Evolutionary conservation across 2,888 invertebrate species (phyloP), one percentile per base, ranked within the genome.

Genomic region (Leucophenga maculata): DNA sequence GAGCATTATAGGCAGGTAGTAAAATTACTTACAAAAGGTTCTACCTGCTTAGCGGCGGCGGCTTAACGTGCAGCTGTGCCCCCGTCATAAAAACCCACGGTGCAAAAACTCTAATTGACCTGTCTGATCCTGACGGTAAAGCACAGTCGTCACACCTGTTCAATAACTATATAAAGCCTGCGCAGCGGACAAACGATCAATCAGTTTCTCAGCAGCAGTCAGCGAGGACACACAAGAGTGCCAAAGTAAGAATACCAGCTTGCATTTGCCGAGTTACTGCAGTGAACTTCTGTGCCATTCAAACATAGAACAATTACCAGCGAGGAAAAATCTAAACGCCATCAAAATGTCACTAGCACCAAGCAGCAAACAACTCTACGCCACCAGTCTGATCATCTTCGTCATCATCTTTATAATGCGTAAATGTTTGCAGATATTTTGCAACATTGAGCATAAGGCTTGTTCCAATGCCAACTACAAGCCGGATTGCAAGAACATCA

Each of bases 311-410:
- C 60, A 2, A 31, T 1, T 18, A 54, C 6, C 16, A 54, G 22
- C 0, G n/a, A n/a, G n/a, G n/a, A n/a, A n/a, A n/a, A 1, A 48
- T 11, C 26, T 26, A 26, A 11, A 59, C 31, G 8, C 6, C 18
- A n/a, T n/a, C 18, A 39, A 44, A 39, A 80, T 80, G 71, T 81
- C 84, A 73, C 79, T 83, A 66, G 78, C 79, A 65, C 78, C 77
- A 26, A 77, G 85, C n/a, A n/a, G n/a, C 69, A 85, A 82, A 69
- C 83, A 85, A 78, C 73, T 86, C 62, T 76, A 78, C 50, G 85
- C 79, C 62, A 82, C 78, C 76, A 85, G 84, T 62, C 69, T 86
- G 67, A 69, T 85, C 32, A 76, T 82, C 11, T 71, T 85, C n/a
- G 67, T 85, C 16, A 67, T 86, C 69, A 85, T 85, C 68, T 82